Conservation (phyloP, 1,140 invertebrate genomes). For the Steinernema khuongi region DNA sequence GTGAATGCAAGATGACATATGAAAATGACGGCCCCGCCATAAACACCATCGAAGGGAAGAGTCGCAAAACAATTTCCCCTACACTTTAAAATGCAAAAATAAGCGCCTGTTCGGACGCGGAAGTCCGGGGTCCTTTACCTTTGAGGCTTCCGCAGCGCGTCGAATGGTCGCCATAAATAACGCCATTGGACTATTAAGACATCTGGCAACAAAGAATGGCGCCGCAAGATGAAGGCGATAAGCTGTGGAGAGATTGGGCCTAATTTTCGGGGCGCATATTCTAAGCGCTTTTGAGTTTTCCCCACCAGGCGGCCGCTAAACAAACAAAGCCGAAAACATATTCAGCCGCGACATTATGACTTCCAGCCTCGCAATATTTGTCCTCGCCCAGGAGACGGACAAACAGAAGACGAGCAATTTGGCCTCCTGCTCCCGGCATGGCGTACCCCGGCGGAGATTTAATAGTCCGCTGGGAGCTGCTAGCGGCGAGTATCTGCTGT, state of each 20-base stretch:
- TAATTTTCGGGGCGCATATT: too few relatives aligned
- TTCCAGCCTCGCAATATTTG: too few relatives aligned
- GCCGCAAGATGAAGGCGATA: too few relatives aligned
- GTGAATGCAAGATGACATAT: background rate
- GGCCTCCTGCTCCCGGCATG: background rate
- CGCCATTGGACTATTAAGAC: background rate
- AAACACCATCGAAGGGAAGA: background rate
- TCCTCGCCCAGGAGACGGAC: too few relatives aligned
- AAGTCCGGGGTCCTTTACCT: background rate
- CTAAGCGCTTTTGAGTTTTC: too few relatives aligned
- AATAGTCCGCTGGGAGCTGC: background rate
- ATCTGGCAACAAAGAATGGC: slow-evolving; percentile 3
- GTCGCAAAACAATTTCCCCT: too few relatives aligned
- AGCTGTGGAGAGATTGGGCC: slow-evolving; percentile 17
- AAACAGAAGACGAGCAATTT: too few relatives aligned
- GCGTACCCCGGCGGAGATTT: background rate
- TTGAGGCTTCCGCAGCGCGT: background rate
- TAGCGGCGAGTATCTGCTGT: background rate
- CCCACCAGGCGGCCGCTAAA: background rate
- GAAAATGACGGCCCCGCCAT: background rate
- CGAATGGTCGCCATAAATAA: background rate
- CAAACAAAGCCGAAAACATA: background rate
- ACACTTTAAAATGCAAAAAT: too few relatives aligned
- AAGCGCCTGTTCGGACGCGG: too few relatives aligned
- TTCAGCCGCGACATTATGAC: background rate